These are phyloP conservation scores for Petrosia ficiformis DNA, from an alignment of 37 sponge, comb jelly and placozoan species.

Conservation along the genomic window DNA sequence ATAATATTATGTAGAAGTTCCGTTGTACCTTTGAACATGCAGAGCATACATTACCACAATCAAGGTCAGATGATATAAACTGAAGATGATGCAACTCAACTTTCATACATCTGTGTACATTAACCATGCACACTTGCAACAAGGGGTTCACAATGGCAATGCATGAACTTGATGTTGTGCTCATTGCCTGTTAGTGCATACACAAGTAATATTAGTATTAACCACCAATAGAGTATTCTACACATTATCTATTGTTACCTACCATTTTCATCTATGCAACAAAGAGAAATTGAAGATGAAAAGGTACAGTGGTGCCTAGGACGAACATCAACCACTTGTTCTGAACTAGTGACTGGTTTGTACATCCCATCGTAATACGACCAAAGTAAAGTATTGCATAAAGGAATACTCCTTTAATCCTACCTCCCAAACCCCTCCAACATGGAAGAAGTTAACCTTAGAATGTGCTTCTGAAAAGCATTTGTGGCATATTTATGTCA, in stretches of 20 bases:
- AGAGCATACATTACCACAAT: conserved; percentile 16
- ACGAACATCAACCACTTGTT: neutral
- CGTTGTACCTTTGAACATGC: conserved; percentile 13
- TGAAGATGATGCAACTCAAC: conserved; percentile 4
- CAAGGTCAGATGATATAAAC: neutral
- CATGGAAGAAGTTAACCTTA: neutral
- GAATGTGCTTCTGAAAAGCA: neutral
- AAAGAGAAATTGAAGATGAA: neutral
- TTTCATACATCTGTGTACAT: conserved; percentile 7
- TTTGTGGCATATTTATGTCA: neutral
- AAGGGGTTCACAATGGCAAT: conserved; percentile 6
- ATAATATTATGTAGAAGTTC: too few relatives aligned
- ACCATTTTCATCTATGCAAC: conserved; percentile 17
- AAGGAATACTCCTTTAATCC: neutral
- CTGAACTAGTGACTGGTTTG: neutral
- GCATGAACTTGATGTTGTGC: neutral
- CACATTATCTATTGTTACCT: too few relatives aligned
- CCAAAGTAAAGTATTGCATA: neutral
- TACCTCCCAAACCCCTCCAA: neutral
- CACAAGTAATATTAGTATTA: neutral
- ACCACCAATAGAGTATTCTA: neutral
- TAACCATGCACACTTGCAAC: conserved; percentile 3
- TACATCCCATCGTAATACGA: neutral
- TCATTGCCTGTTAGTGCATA: conserved; percentile 5
- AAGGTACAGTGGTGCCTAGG: neutral